Percentiles rank a stretch among this genome's conserved stretches.
These are phyloP conservation scores for Sarcophaga carnaria DNA, from an alignment of 2,888 invertebrate genomes.

Conservation along the genomic window DNA sequence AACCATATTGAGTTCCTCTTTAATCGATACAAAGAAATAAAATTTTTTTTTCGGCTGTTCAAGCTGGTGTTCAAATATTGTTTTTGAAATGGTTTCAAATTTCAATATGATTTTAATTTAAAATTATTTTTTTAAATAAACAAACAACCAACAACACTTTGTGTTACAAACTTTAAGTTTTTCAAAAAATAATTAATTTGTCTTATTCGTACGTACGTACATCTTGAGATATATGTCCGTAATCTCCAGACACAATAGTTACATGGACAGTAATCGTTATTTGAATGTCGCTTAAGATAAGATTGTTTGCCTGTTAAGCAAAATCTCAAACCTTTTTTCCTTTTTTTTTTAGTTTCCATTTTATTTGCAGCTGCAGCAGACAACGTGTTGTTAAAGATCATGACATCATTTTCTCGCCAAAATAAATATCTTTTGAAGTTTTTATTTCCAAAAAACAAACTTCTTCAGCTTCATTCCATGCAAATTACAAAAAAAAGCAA, in stretches of 20 bases:
- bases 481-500: constrained; percentile 45
- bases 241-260: constrained; percentile 74
- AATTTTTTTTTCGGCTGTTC: constrained; percentile 40
- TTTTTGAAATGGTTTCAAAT: constrained; percentile 49
- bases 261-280: constrained; percentile 78
- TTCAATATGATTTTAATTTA: constrained; percentile 53
- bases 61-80: background rate
- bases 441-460: constrained; percentile 22
- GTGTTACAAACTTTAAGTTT: background rate
- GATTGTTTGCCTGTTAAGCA: constrained; percentile 69
- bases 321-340: too few species aligned
- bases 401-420: constrained; percentile 64
- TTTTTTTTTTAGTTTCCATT: background rate
- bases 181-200: constrained; percentile 63
- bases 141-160: background rate
- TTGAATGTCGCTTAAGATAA: constrained; percentile 77
- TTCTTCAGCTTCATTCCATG: background rate
- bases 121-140: background rate
- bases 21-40: constrained; percentile 27
- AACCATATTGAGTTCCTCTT: constrained; percentile 36
- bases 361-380: constrained; percentile 66
- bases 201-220: background rate
- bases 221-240: constrained; percentile 39
- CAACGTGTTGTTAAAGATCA: constrained; percentile 64
- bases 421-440: constrained; percentile 47